Base-by-base conservation (phyloP, 1,140 invertebrate genomes). In the Lamellibrachia luymesi region DNA sequence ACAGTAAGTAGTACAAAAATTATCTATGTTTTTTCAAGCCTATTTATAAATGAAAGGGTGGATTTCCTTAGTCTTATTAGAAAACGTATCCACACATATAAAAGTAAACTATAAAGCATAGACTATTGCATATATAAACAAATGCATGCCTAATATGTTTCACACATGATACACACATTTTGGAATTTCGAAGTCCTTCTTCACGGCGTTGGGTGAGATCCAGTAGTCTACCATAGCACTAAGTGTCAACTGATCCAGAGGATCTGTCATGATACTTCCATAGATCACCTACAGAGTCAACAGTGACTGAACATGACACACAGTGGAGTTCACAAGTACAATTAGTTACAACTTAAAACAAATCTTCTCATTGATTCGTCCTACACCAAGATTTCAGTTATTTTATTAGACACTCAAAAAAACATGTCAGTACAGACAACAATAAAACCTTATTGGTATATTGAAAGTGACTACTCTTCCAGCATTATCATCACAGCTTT, bases 151-250 rank as follows among this genome's bases (percentile, higher is more conserved):
- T 10, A 22, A 17, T 80, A 80, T 80, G 7, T 17, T 80, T 10
- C 17, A 17, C 25, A 80, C 4, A 80, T 80, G 52, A 92, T 92
- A 64, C n/a, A 4, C 22, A 93, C 92, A 89, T 93, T 90, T 93
- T 93, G 92, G 49, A 56, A 93, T 4, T 94, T 96, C 96, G 95
- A 96, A 96, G 89, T 96, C 96, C 93, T 95, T 96, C 93, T 96
- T 95, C 93, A 96, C 93, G 93, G 95, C 95, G 64, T 93, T 95
- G 51, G 96, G 95, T 50, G 96, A 96, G 4, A 96, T 93, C 95
- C 96, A 96, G 94, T 95, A 96, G 93, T 96, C 96, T 50, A 96
- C 95, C 94, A 96, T 95, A 51, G 95, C 95, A 94, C 94, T 95
- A 2, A 96, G 93, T 93, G 94, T 95, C 90, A 95, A 94, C 94